A percentile compares a stretch with the other conserved stretches of the same genome.
Evolutionary conservation across 2,888 invertebrate species (phyloP).

Genomic region (Chrysotoxum bicinctum): DNA sequence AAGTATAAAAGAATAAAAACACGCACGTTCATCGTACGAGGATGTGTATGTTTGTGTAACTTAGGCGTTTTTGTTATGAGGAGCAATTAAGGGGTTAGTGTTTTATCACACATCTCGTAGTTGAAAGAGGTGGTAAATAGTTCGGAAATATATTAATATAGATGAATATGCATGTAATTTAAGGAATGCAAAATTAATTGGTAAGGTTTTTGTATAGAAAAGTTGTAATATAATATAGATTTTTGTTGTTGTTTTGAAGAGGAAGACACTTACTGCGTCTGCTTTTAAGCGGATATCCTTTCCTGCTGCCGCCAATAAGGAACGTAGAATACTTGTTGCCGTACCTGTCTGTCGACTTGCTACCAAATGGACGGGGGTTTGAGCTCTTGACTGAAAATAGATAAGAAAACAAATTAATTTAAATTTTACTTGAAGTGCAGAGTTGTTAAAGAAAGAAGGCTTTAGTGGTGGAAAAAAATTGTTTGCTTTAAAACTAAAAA

Average conservation of each 20-base stretch:
- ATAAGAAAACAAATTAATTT: neutral
- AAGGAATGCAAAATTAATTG: slow-evolving; percentile 60
- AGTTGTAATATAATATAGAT: slow-evolving; percentile 24
- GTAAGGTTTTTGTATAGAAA: slow-evolving; percentile 17
- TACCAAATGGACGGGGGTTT: slow-evolving; percentile 97
- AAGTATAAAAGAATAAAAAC: neutral
- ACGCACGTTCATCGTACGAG: slow-evolving; percentile 30
- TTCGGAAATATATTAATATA: slow-evolving; percentile 15
- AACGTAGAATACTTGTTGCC: slow-evolving; percentile 94
- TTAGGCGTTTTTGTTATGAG: slow-evolving; percentile 34
- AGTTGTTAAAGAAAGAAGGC: neutral
- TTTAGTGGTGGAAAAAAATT: neutral
- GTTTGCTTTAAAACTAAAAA: neutral
- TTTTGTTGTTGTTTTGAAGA: slow-evolving; percentile 6
- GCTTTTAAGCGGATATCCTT: slow-evolving; percentile 93
- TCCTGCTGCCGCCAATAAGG: slow-evolving; percentile 92
- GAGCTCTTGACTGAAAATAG: slow-evolving; percentile 89
- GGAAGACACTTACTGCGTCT: slow-evolving; percentile 89
- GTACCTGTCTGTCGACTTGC: slow-evolving; percentile 96
- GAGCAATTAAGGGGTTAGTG: slow-evolving; percentile 42
- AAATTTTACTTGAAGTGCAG: neutral
- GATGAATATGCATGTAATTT: slow-evolving; percentile 4
- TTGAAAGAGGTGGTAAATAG: slow-evolving; percentile 1
- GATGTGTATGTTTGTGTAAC: neutral
- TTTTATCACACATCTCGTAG: slow-evolving; percentile 46